Evolutionary conservation across 2,113 vertebrate genomes (phyloP).

Genomic region (Sebastes fasciatus): DNA sequence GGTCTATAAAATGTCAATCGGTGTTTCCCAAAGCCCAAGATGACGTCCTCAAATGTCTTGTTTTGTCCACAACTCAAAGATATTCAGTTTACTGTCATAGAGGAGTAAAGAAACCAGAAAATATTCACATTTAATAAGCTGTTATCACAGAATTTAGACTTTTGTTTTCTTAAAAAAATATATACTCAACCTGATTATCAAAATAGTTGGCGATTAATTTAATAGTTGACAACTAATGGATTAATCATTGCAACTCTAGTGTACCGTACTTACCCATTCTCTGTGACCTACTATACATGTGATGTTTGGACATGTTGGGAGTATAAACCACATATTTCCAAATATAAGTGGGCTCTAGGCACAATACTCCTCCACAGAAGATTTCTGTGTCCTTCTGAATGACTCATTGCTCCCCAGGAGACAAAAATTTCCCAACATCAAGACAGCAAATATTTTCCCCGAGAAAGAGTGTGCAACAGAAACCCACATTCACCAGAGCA

Average conservation of each 20-base stretch:
- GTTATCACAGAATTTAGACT: no score
- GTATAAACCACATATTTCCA: background rate
- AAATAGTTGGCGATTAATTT: no score
- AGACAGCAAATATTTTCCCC: background rate
- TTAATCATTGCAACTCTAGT: background rate
- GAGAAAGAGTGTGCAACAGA: constrained; percentile 6
- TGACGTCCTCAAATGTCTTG: no score
- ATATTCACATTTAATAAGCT: no score
- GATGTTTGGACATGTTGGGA: background rate
- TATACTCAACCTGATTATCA: no score
- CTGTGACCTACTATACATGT: background rate
- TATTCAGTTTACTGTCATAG: no score
- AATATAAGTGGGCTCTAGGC: background rate
- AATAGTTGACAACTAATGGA: no score
- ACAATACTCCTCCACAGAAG: background rate
- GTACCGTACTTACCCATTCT: background rate
- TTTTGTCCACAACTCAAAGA: no score
- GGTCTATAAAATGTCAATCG: no score
- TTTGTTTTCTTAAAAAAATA: no score
- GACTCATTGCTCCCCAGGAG: background rate
- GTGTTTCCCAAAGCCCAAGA: no score
- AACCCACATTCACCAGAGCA: constrained; percentile 56
- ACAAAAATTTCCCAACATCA: background rate
- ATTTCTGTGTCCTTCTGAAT: background rate
- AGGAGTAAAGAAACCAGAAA: no score